Base-by-base conservation (phyloP, 2,888 invertebrate species). In the Gisinianus flammeolus region DNA sequence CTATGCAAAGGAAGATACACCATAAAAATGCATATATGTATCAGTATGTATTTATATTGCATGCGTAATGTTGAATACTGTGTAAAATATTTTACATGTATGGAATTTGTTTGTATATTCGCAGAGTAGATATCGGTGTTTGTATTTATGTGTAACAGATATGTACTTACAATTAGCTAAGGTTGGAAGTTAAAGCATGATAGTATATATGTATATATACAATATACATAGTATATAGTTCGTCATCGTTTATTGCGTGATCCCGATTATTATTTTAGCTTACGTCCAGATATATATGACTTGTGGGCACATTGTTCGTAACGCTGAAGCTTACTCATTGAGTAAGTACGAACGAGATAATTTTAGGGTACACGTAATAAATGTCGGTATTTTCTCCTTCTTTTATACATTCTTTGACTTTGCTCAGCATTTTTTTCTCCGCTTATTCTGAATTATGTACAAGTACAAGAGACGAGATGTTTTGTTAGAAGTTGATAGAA, bases 191-290 rank as follows among this genome's bases (percentile, higher is more conserved):
- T 44, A 44, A 44, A 44, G 19, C 16, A 44, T 44, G 44, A 44
- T 4, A n/a, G n/a, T n/a, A n/a, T n/a, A n/a, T n/a, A n/a, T n/a
- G n/a, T n/a, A n/a, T n/a, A n/a, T n/a, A 44, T 44, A 44, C 44
- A 44, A 4, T 44, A 2, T 44, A 44, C 44, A 44, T 44, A 1
- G 6, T 6, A 4, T 1, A 6, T 58, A 58, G 26, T 58, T 26
- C 26, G 35, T 69, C 69, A 69, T 44, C 69, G 44, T 44, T 26
- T 33, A 44, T 52, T 69, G 44, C 69, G 69, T 69, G 69, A 69
- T 69, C 26, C 69, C 69, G 33, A 69, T 69, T 69, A 69, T 69
- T 69, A 69, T 69, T 69, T 69, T 44, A 69, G 69, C 44, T 52
- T n/a, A 58, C 26, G 12, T n/a, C n/a, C 52, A 67, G 31, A 30